Percentiles rank a stretch among this genome's conserved stretches.
Conservation (phyloP, 2,113 vertebrate genomes). For the Ophthalmolycus amberensis region DNA sequence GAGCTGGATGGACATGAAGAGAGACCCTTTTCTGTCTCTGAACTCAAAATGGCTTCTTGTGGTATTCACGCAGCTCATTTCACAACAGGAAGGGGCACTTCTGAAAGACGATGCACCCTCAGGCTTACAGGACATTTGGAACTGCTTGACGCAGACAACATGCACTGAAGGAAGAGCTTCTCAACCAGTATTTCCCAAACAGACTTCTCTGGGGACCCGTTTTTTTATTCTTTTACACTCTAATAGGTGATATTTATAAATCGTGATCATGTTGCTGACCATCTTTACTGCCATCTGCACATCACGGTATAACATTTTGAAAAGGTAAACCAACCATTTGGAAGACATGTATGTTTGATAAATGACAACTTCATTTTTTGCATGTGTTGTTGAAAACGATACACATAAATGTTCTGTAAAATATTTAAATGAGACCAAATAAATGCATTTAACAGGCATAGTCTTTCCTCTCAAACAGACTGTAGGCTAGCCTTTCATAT, state of each 20-base stretch:
- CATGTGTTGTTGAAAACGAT: neutral
- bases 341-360: neutral
- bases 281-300: neutral
- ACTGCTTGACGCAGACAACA: slow-evolving; percentile 1
- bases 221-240: neutral
- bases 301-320: neutral
- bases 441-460: neutral
- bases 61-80: slow-evolving; percentile 38
- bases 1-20: neutral
- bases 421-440: neutral
- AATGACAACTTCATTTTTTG: neutral
- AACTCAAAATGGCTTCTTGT: slow-evolving; percentile 45
- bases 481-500: no score
- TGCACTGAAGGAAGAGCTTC: neutral
- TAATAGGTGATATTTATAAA: neutral
- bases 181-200: neutral
- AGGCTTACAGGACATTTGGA: slow-evolving; percentile 28
- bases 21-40: neutral
- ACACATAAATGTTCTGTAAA: no score
- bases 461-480: no score
- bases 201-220: no score
- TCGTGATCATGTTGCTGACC: neutral
- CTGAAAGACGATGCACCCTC: slow-evolving; percentile 16
- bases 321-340: neutral
- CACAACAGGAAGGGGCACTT: slow-evolving; percentile 54